Percentiles rank a stretch among this genome's conserved stretches.
Evolutionary conservation across 2,113 vertebrate genomes (phyloP).

Genomic region (Oplegnathus fasciatus): DNA sequence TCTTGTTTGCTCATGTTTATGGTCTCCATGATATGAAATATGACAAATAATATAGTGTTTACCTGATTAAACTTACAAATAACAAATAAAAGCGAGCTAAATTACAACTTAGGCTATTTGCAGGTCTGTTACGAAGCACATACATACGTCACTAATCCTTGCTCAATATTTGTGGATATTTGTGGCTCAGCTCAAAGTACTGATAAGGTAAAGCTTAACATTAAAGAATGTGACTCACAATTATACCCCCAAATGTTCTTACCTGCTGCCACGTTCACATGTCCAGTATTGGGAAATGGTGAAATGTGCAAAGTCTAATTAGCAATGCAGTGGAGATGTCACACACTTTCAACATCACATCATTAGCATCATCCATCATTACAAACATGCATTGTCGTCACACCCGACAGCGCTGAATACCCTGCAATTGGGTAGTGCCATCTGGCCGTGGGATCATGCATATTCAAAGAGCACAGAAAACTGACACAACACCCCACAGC

Average conservation of each 20-base stretch:
- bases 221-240: background rate
- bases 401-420: slow-evolving; percentile 2
- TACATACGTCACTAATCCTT: background rate
- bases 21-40: no score
- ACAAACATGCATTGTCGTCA: slow-evolving; percentile 26
- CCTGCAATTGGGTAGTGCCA: slow-evolving; percentile 30
- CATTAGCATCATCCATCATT: slow-evolving; percentile 43
- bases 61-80: no score
- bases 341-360: slow-evolving; percentile 12
- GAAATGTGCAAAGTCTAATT: slow-evolving; percentile 20
- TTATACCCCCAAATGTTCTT: background rate
- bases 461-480: slow-evolving; percentile 35
- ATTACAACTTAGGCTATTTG: background rate
- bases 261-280: slow-evolving; percentile 10
- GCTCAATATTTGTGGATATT: background rate
- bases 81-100: background rate
- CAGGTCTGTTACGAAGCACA: background rate
- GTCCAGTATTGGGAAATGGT: background rate
- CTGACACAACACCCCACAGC: slow-evolving; percentile 33
- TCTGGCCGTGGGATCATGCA: slow-evolving; percentile 52
- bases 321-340: slow-evolving; percentile 19
- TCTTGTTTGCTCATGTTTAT: no score
- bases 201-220: background rate
- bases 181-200: background rate
- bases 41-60: no score